Evolutionary conservation across 1,140 invertebrate genomes (phyloP).

Genomic region (Leptopilina clavipes): DNA sequence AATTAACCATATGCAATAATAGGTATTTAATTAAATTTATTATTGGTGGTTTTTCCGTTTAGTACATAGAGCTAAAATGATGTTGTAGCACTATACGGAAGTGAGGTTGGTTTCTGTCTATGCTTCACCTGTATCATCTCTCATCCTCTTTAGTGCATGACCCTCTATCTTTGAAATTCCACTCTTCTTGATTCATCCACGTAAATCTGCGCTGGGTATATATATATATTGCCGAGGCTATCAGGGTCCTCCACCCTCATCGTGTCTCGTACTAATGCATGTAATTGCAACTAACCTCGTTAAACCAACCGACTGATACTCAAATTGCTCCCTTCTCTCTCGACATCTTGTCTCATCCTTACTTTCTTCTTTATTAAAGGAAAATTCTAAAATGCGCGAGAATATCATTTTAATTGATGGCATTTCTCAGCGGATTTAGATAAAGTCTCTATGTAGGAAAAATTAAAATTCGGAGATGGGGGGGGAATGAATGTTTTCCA

Average conservation of each 20-base stretch:
- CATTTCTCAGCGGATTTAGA: no score
- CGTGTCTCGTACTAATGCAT: constrained; percentile 71
- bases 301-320: constrained; percentile 71
- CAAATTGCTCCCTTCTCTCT: constrained; percentile 60
- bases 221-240: constrained; percentile 61
- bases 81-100: no score
- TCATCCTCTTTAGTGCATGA: constrained; percentile 41
- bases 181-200: constrained; percentile 40
- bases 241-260: constrained; percentile 59
- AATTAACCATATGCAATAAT: no score
- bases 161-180: not conserved
- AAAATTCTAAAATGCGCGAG: no score
- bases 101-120: no score
- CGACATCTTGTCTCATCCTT: constrained; percentile 35
- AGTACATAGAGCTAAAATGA: no score
- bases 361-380: not conserved
- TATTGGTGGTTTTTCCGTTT: no score
- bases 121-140: not conserved
- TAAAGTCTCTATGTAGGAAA: not conserved
- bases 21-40: no score
- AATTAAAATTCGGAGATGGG: no score
- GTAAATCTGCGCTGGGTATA: constrained; percentile 51
- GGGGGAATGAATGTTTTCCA: no score
- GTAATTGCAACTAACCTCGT: constrained; percentile 74
- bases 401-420: no score